A percentile compares a stretch with the other conserved stretches of the same genome.
These are phyloP conservation scores for Lagria hirta DNA, from an alignment of 2,888 invertebrate species.

Conservation along the genomic window DNA sequence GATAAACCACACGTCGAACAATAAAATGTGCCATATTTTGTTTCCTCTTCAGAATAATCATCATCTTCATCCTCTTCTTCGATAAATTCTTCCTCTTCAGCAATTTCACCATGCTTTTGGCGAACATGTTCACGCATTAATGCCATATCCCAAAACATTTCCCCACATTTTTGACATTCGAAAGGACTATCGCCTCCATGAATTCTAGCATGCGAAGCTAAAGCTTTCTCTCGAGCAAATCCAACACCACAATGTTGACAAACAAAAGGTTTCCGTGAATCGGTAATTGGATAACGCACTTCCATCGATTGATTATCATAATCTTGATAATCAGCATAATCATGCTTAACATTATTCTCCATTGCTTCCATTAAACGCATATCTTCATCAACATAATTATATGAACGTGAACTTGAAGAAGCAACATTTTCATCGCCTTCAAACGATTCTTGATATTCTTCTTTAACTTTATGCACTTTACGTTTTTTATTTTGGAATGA, in stretches of 20 bases:
- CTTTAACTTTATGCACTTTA: slow-evolving; percentile 47
- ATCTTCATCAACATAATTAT: slow-evolving; percentile 57
- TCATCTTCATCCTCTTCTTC: slow-evolving; percentile 55
- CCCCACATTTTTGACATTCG: slow-evolving; percentile 77
- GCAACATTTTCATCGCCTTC: slow-evolving; percentile 42
- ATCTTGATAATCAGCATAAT: slow-evolving; percentile 42
- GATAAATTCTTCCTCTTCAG: slow-evolving; percentile 42
- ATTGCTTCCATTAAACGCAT: slow-evolving; percentile 56
- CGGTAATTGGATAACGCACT: slow-evolving; percentile 61
- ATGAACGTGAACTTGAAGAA: slow-evolving; percentile 49
- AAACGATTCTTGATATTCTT: slow-evolving; percentile 39
- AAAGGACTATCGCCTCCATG: slow-evolving; percentile 80
- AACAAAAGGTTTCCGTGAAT: slow-evolving; percentile 77
- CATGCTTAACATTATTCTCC: slow-evolving; percentile 46
- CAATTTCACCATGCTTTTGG: slow-evolving; percentile 57
- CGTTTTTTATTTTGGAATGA: slow-evolving; percentile 38
- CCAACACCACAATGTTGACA: slow-evolving; percentile 76
- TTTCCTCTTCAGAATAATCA: slow-evolving; percentile 61
- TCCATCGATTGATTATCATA: slow-evolving; percentile 41
- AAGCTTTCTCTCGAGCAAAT: slow-evolving; percentile 77
- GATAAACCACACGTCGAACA: slow-evolving; percentile 78
- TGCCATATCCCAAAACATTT: slow-evolving; percentile 74
- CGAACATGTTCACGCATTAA: slow-evolving; percentile 63
- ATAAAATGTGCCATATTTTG: slow-evolving; percentile 60
- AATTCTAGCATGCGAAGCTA: slow-evolving; percentile 74